phyloP scores from a whole-genome alignment of 2,113 vertebrate species.

The Erythrolamprus reginae region DNA sequence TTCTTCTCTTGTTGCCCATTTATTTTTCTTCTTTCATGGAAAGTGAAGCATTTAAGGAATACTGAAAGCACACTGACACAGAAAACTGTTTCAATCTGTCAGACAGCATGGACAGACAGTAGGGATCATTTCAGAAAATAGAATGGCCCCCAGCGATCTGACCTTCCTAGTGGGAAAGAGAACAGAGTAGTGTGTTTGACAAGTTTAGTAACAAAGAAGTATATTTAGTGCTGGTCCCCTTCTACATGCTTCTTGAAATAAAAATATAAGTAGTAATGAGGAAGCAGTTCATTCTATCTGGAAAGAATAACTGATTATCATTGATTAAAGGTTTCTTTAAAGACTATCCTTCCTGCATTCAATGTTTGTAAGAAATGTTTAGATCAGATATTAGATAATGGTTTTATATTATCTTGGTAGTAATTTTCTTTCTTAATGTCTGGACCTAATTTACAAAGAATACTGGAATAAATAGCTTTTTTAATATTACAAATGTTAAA shows the following conservation, averaged over 20 bases:
- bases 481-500: slow-evolving; percentile 28
- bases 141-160: slow-evolving; percentile 68
- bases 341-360: slow-evolving; percentile 14
- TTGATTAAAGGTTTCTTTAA: slow-evolving; percentile 38
- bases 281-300: slow-evolving; percentile 9
- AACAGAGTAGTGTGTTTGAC: slow-evolving; percentile 63
- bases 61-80: slow-evolving; percentile 63
- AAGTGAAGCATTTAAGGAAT: slow-evolving; percentile 61
- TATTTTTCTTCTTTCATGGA: slow-evolving; percentile 49
- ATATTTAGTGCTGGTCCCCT: slow-evolving; percentile 54
- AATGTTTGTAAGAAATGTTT: accelerated
- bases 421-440: slow-evolving; percentile 23
- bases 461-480: neutral
- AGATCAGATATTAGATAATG: neutral
- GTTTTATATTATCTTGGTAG: neutral
- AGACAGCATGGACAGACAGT: slow-evolving; percentile 69
- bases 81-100: slow-evolving; percentile 78
- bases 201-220: slow-evolving; percentile 72
- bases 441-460: slow-evolving; percentile 23
- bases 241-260: slow-evolving; percentile 73
- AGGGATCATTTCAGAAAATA: slow-evolving; percentile 70
- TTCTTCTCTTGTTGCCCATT: slow-evolving; percentile 6
- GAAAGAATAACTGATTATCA: slow-evolving; percentile 57
- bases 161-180: slow-evolving; percentile 79
- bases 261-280: slow-evolving; percentile 51